Percentiles rank a stretch among this genome's conserved stretches.
Evolutionary conservation across 2,888 invertebrate species (phyloP).

Genomic region (Caenorhabditis wallacei): DNA sequence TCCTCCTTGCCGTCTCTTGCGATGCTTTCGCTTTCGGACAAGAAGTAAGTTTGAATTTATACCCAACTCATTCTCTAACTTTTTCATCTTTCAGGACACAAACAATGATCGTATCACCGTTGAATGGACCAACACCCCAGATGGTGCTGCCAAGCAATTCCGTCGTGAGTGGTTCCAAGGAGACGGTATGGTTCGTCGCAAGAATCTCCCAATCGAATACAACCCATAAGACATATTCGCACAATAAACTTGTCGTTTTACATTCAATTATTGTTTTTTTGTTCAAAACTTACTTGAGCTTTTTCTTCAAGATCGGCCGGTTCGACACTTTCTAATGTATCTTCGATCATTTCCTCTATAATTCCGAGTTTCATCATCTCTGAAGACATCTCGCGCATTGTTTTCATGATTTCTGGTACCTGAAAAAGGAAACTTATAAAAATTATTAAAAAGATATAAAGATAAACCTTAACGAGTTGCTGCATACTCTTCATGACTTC

Average conservation of each 20-base stretch:
- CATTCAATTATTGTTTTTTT: background rate
- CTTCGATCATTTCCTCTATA: slow-evolving; percentile 99
- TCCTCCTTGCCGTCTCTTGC: slow-evolving; percentile 26
- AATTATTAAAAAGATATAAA: background rate
- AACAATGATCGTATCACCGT: slow-evolving; percentile 75
- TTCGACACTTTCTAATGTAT: slow-evolving; percentile 93
- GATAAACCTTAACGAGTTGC: slow-evolving; percentile 85
- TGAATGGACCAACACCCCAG: slow-evolving; percentile 75
- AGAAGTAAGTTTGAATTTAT: background rate
- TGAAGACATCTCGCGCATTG: slow-evolving; percentile 97
- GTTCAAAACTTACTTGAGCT: slow-evolving; percentile 90
- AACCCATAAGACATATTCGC: slow-evolving; percentile 34
- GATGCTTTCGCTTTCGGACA: slow-evolving; percentile 26
- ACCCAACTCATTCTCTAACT: background rate
- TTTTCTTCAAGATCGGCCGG: slow-evolving; percentile 95
- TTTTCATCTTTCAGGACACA: slow-evolving; percentile 56
- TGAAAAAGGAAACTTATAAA: slow-evolving; percentile 85
- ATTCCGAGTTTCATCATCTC: slow-evolving; percentile 98
- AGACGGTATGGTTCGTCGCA: slow-evolving; percentile 75
- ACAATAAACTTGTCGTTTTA: background rate
- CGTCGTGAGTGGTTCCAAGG: slow-evolving; percentile 76
- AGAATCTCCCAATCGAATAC: slow-evolving; percentile 71
- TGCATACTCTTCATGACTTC: slow-evolving; percentile 99
- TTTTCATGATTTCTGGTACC: slow-evolving; percentile 94
- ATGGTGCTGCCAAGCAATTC: slow-evolving; percentile 72